Base-by-base conservation (phyloP, 2,113 vertebrate species). In the Petroica traversi region DNA sequence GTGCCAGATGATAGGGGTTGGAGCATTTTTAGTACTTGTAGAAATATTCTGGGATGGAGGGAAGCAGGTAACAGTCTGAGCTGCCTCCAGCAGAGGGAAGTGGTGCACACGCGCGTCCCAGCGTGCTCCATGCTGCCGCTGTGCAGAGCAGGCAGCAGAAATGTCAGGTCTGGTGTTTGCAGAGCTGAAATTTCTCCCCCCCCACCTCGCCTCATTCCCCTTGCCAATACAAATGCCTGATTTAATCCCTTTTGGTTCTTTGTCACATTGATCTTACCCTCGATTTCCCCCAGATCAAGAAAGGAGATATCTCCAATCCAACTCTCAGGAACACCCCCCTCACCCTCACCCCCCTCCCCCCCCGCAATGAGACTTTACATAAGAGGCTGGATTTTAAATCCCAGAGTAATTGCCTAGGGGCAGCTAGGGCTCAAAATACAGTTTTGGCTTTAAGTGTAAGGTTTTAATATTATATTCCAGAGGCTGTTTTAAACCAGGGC, bases 1-100 rank as follows among this genome's bases (percentile, higher is more conserved):
- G 87, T 46, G 46, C 43, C 19, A 52, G 75, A 45, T 68, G 51
- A 45, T 22, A 66, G 77, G n/a, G 31, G 33, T 51, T 73, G 52
- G 26, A 95, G 91, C 6, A 24, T 62, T 93, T 93, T 68, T 0
- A 2, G 49, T 49, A 28, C n/a, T 41, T 51, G 4, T 0, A 73
- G 86, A 77, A 89, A 68, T 43, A 52, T 2, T 16, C 36, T 68
- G 5, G 14, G 41, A 24, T 52, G 43, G 41, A 80, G 24, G 41
- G 63, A 90, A 48, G 48, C 80, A 91, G 79, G 94, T 92, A 95
- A 95, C 92, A 91, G 78, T 95, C 68, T 89, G 85, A 81, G 95
- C 91, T 96, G 95, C 85, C 89, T 97, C 97, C 96, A 92, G 97
- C 91, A 97, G 95, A 95, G 96, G 97, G 96, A 94, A 93, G 92